A percentile compares a stretch with the other conserved stretches of the same genome.
phyloP scores from a whole-genome alignment of 2,113 vertebrate genomes.

The Ursus arctos region DNA sequence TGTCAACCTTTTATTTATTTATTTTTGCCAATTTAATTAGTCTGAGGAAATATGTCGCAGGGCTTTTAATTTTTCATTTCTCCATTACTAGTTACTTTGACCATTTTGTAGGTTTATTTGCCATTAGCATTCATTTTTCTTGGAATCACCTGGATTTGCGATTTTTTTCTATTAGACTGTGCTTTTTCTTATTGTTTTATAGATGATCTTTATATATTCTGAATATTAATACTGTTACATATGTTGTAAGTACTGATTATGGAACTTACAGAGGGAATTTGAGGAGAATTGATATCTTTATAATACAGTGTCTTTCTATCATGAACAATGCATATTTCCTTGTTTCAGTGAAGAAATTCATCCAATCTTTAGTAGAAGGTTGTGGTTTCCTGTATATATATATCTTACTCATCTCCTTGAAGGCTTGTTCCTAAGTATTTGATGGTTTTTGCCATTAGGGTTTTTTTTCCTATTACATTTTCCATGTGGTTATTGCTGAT shows the following conservation, averaged over 20 bases:
- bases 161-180: neutral
- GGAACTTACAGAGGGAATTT: neutral
- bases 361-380: neutral
- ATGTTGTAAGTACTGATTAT: neutral
- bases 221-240: neutral
- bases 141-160: neutral
- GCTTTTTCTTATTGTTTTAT: neutral
- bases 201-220: neutral
- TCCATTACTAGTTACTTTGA: neutral
- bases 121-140: neutral
- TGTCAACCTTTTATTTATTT: neutral
- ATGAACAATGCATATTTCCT: neutral
- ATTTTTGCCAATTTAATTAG: neutral
- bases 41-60: neutral
- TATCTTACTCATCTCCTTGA: neutral
- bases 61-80: neutral
- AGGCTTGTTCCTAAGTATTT: neutral
- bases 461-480: neutral
- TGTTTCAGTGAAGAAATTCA: neutral
- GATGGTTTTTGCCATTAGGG: neutral
- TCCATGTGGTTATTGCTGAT: neutral
- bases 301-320: neutral
- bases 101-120: neutral
- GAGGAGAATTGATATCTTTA: neutral
- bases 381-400: neutral